Evolutionary conservation across 2,113 vertebrate genomes (phyloP), one percentile per base, ranked within the genome.

Genomic region (Dromaius novaehollandiae): DNA sequence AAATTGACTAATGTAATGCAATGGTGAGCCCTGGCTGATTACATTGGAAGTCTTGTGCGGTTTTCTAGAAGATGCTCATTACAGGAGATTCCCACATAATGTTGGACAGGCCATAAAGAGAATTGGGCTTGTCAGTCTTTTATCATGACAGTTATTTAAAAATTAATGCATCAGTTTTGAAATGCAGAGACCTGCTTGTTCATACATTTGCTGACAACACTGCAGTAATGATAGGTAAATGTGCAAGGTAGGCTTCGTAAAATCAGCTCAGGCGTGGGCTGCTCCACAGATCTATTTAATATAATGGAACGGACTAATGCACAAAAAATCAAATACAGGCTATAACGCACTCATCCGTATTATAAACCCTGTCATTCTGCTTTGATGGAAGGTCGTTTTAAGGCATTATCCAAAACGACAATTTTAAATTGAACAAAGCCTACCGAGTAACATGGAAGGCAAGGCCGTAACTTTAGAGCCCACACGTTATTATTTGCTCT

Each of bases 1-100:
- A 97, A 96, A 98, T 97, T 97, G 98, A 93, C 95, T 97, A 96
- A 97, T 94, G 95, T 77, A 56, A 96, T 97, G 96, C 97, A 87
- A 15, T 66, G 97, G 93, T 15, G 74, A 95, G 96, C 92, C 75
- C 93, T 16, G 44, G 2, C 53, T 95, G 96, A 97, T 97, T 92
- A 90, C 86, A 11, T 82, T 81, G 98, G 95, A 91, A 96, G 90
- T 91, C 96, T 88, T 95, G 97, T 94, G 96, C 60, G 30, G 71
- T 90, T 97, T 51, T 85, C 84, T 88, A 71, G 95, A 94, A 96
- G 96, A 78, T 86, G 95, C 97, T 98, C 97, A 97, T 98, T 98
- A 98, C 76, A 38, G 93, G 97, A 90, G 90, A 91, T 97, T 86
- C 96, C 97, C 94, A 85, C 13, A 17, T 95, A 92, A 92, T 58